Evolutionary conservation across 2,888 invertebrate genomes (phyloP), one percentile per base, ranked within the genome.

Genomic region (Amphipyra tragopoginis): DNA sequence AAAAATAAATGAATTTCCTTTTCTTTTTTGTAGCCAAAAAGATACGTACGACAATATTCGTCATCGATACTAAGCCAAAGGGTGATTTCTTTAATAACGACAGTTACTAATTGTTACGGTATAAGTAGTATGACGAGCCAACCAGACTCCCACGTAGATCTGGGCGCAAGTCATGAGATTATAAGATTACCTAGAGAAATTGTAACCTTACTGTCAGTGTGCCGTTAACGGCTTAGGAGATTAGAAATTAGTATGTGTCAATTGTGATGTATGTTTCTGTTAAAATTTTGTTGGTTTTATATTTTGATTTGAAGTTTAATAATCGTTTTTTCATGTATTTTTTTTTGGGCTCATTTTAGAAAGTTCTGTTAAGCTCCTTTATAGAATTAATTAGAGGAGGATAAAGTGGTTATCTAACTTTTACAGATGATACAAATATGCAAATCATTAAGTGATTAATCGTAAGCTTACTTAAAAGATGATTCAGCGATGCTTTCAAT

Each of bases 71-170:
- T 77, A 51, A 55, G 58, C 66, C 47, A 58, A 60, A 59, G 69
- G 65, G 72, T 83, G 76, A 80, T 83, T 79, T 80, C 79, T 80
- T 79, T 74, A 76, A 83, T 82, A 77, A 74, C 72, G 66, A 72
- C 78, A 75, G 73, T 69, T 67, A 79, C 75, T 88, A 86, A 87
- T 86, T 86, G 81, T 83, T 77, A 71, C 67, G 69, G 65, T 68
- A 62, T 68, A 70, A 80, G 79, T 74, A 71, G 69, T 68, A 73
- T 75, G 65, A 60, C 65, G 53, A 62, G 71, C 40, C 57, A 67
- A 52, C 57, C 50, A 57, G 83, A 86, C 86, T 81, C 86, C 86
- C 84, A 87, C 86, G 85, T 82, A 51, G 87, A 39, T 33, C 42
- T 49, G 70, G 82, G 80, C 44, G 40, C 78, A 84, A 83, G 75